Conservation (phyloP, 2,797 vertebrate genomes). For the Protosalanx chinensis region DNA sequence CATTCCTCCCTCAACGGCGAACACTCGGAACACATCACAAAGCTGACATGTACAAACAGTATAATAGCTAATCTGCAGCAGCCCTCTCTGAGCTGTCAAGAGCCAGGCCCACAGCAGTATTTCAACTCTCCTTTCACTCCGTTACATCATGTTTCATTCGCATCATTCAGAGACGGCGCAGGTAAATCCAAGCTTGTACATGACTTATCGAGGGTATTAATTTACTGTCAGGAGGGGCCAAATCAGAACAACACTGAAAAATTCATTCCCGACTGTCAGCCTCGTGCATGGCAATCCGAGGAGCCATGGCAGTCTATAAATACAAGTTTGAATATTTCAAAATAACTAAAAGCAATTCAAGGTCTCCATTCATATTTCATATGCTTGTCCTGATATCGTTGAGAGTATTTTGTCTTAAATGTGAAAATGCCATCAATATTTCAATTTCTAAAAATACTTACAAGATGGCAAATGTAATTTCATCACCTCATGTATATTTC, state of each 20-base stretch:
- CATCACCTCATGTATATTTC: slow-evolving; percentile 16
- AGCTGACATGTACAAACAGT: slow-evolving; percentile 45
- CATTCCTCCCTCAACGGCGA: slow-evolving; percentile 7
- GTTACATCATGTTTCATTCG: slow-evolving; percentile 59
- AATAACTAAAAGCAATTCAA: slow-evolving; percentile 74
- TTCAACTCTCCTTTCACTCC: slow-evolving; percentile 52
- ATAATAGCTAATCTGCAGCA: slow-evolving; percentile 41
- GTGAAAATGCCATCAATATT: slow-evolving; percentile 68
- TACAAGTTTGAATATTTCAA: slow-evolving; percentile 73
- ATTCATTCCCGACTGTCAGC: slow-evolving; percentile 51
- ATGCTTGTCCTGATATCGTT: slow-evolving; percentile 45
- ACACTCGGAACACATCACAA: slow-evolving; percentile 7
- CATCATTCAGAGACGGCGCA: slow-evolving; percentile 39
- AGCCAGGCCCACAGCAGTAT: slow-evolving; percentile 29
- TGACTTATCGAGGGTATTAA: slow-evolving; percentile 52
- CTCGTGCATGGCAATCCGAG: slow-evolving; percentile 30
- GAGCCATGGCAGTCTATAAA: slow-evolving; percentile 41
- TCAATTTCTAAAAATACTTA: slow-evolving; percentile 56
- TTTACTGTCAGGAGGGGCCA: slow-evolving; percentile 44
- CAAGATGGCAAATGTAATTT: slow-evolving; percentile 38
- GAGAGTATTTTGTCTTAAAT: slow-evolving; percentile 65
- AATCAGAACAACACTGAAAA: slow-evolving; percentile 59
- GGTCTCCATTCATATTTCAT: slow-evolving; percentile 73
- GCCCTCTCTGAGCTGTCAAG: slow-evolving; percentile 38
- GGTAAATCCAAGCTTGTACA: slow-evolving; percentile 39